Percentiles rank a stretch among this genome's conserved stretches.
phyloP scores from a whole-genome alignment of 2,888 invertebrate genomes.

The Agrypnus murinus region DNA sequence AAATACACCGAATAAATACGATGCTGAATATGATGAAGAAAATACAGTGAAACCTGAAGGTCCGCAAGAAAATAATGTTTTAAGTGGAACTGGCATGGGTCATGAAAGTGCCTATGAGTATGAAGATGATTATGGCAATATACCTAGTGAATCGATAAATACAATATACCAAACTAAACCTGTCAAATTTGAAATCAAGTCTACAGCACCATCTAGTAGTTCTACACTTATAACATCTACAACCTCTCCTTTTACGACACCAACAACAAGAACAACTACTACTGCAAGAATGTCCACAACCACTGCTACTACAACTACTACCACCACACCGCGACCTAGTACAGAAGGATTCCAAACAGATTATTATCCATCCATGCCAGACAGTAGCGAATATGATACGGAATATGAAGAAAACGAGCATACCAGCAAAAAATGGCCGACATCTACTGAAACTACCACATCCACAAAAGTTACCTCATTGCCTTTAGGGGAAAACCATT shows the following conservation, averaged over 20 bases:
- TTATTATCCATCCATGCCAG: slow-evolving; percentile 32
- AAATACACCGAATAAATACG: slow-evolving; percentile 44
- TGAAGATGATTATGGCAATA: slow-evolving; percentile 61
- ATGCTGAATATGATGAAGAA: slow-evolving; percentile 50
- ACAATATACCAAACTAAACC: slow-evolving; percentile 63
- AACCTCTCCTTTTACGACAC: slow-evolving; percentile 51
- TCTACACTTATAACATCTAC: slow-evolving; percentile 44
- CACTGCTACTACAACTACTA: background rate
- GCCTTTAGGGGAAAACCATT: slow-evolving; percentile 69
- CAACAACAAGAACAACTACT: slow-evolving; percentile 50
- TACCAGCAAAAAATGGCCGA: slow-evolving; percentile 6
- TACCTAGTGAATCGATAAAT: slow-evolving; percentile 58
- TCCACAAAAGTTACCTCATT: slow-evolving; percentile 67
- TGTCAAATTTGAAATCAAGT: slow-evolving; percentile 47
- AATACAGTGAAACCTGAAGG: slow-evolving; percentile 49
- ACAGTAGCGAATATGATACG: slow-evolving; percentile 52
- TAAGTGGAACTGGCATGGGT: slow-evolving; percentile 61
- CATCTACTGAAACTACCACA: slow-evolving; percentile 42
- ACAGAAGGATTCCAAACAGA: slow-evolving; percentile 17
- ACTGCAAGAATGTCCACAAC: slow-evolving; percentile 47
- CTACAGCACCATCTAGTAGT: slow-evolving; percentile 29
- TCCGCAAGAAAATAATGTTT: slow-evolving; percentile 53
- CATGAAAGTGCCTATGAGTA: slow-evolving; percentile 64
- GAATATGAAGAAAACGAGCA: slow-evolving; percentile 52
- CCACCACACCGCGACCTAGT: background rate